Base-by-base conservation (phyloP, 2,113 vertebrate species). In the Furnarius figulus region DNA sequence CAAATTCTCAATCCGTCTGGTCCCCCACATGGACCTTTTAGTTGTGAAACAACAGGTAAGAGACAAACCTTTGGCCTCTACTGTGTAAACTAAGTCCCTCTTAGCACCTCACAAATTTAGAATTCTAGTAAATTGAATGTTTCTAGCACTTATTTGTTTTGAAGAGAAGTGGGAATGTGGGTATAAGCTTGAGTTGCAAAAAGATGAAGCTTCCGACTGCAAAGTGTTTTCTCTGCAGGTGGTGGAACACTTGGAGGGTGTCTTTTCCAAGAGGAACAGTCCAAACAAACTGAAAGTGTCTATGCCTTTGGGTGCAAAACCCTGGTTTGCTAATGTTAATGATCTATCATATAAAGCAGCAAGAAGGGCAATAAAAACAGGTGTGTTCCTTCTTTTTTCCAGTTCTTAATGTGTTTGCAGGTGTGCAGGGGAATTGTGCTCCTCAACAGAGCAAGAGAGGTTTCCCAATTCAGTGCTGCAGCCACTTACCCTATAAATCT, bases 1-100 rank as follows among this genome's bases (percentile, higher is more conserved):
- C 8, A 99, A 99, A 79, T 99, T 99, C 97, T 99, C 99, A 40
- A 99, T 99, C 71, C 98, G 98, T 27, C 98, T 99, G 73, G 99
- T 99, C 17, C 99, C 99, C 14, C 44, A 99, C 91, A 99, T 99
- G 99, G 97, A 99, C 31, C 97, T 97, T 6, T 95, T 96, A 0
- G 72, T 94, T 58, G 98, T 99, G 75, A 98, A 99, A 92, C 98
- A 97, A 75, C 99, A 99, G 99, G 99, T 99, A 96, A 72, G 62
- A 65, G 20, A 50, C 8, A 66, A 68, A 47, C 16, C 15, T 23
- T 92, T 63, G 39, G 14, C n/a, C 28, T 40, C 63, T 65, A 0
- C 6, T 44, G 16, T 16, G 17, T 25, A 59, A 59, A 59, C 12
- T 8, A 42, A 20, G 14, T 55, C 47, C 4, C 30, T 58, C 44